phyloP scores from a whole-genome alignment of 2,797 vertebrate species.

The Neopelma chrysocephalum region DNA sequence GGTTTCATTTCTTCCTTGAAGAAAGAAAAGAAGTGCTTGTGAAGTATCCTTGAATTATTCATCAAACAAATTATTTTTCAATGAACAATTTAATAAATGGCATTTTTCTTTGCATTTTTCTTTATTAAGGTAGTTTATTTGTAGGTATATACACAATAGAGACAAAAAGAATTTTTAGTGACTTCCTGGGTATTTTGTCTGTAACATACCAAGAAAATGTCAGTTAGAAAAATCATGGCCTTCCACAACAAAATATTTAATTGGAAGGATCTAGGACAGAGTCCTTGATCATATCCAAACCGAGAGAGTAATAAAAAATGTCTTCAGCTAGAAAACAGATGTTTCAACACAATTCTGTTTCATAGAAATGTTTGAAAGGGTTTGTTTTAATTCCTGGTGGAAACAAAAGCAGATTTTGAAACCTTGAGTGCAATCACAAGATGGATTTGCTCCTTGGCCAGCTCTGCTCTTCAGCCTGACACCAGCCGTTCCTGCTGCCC shows the following conservation, averaged over 20 bases:
- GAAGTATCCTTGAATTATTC: neutral
- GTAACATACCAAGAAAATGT: neutral
- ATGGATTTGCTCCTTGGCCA: neutral
- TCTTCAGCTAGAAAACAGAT: constrained; percentile 11
- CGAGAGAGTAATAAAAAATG: neutral
- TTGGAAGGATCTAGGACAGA: neutral
- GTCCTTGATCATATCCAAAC: neutral
- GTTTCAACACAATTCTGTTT: neutral
- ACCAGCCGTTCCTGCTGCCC: neutral
- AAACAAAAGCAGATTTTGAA: constrained; percentile 17
- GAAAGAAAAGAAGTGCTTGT: neutral
- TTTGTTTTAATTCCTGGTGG: constrained; percentile 23
- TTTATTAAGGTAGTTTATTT: neutral
- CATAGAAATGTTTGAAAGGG: neutral
- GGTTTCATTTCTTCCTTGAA: neutral
- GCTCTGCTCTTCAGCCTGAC: neutral
- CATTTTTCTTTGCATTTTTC: neutral
- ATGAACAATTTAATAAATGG: neutral
- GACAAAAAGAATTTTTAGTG: neutral
- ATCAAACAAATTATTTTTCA: neutral
- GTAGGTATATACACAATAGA: neutral
- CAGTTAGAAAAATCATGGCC: neutral
- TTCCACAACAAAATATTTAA: neutral
- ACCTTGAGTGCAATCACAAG: neutral
- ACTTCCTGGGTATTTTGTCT: neutral